Percentiles rank a stretch among this genome's conserved stretches.
Evolutionary conservation across 1,140 invertebrate species (phyloP).

Genomic region (Drosophila kikkawai): DNA sequence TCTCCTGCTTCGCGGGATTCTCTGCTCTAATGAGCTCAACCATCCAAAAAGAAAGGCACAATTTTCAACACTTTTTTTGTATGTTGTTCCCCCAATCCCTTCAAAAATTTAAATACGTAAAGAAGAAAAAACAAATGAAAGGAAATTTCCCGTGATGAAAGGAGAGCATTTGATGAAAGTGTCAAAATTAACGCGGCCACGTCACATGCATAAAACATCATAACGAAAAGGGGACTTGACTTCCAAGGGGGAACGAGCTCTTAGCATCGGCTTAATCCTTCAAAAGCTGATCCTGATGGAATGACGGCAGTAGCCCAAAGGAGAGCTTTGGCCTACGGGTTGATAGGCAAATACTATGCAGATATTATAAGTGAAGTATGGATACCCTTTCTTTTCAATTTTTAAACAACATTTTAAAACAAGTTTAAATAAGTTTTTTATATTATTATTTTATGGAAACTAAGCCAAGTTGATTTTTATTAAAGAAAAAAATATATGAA

Average conservation of each 20-base stretch:
- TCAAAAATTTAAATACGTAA: not conserved
- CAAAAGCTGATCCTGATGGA: slow-evolving; percentile 35
- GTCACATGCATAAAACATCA: slow-evolving; percentile 58
- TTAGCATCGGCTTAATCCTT: slow-evolving; percentile 51
- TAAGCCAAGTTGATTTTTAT: not conserved
- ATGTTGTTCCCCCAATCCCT: not conserved
- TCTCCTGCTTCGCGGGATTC: slow-evolving; percentile 15
- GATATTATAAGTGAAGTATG: not conserved
- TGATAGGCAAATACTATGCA: slow-evolving; percentile 6
- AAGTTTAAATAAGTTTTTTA: too few species aligned
- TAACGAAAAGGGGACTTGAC: slow-evolving; percentile 11
- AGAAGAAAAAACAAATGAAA: slow-evolving; percentile 28
- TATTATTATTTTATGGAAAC: not conserved
- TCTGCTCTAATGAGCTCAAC: slow-evolving; percentile 60
- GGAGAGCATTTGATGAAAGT: slow-evolving; percentile 67
- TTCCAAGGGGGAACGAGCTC: slow-evolving; percentile 8
- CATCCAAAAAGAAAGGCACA: slow-evolving; percentile 13
- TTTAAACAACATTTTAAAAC: too few species aligned
- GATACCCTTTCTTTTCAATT: slow-evolving; percentile 7
- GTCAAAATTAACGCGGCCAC: slow-evolving; percentile 49
- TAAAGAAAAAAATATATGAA: too few species aligned
- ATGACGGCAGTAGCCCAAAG: slow-evolving; percentile 16
- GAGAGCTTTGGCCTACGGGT: slow-evolving; percentile 3
- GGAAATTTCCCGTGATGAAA: slow-evolving; percentile 29
- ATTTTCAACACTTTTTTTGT: slow-evolving; percentile 62